Conservation (phyloP, 2,797 vertebrate genomes). For the Furcifer pardalis region DNA sequence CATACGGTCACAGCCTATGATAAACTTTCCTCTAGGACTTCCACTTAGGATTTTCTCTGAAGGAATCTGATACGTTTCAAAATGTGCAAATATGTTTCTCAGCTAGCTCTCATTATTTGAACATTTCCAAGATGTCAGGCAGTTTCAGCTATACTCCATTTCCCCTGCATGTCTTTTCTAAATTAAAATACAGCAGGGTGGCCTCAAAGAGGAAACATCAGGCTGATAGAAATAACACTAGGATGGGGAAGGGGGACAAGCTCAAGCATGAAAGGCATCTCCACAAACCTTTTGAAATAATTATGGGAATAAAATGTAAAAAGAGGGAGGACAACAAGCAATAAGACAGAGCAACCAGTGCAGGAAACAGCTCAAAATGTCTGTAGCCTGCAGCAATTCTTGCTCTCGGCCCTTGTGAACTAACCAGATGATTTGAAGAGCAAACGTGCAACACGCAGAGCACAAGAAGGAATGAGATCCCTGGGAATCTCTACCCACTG, state of each 20-base stretch:
- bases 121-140: background rate
- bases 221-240: background rate
- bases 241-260: slow-evolving; percentile 7
- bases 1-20: background rate
- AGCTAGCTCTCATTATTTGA: background rate
- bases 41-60: background rate
- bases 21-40: background rate
- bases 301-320: background rate
- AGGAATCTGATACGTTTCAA: background rate
- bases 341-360: slow-evolving; percentile 1
- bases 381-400: background rate
- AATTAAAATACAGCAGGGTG: background rate
- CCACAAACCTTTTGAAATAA: background rate
- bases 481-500: background rate
- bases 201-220: background rate
- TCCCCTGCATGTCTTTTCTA: background rate
- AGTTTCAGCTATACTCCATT: background rate
- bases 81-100: background rate
- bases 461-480: background rate
- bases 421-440: slow-evolving; percentile 16
- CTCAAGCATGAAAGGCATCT: background rate
- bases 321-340: background rate
- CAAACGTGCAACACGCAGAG: background rate
- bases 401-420: background rate
- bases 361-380: background rate